Evolutionary conservation across 2,113 vertebrate species (phyloP).

Genomic region (Erythrolamprus reginae): DNA sequence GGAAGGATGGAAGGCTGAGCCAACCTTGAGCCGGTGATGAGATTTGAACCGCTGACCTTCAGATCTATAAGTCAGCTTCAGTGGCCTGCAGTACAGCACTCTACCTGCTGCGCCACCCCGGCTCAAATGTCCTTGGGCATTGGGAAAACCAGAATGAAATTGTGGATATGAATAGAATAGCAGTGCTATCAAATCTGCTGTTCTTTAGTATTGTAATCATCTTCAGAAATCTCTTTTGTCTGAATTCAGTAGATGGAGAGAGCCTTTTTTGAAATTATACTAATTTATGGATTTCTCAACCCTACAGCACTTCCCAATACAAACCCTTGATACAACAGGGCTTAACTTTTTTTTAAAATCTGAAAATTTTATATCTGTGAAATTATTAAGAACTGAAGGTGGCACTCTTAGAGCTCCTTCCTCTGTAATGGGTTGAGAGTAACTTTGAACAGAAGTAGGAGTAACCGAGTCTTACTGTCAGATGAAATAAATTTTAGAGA

Average conservation of each 20-base stretch:
- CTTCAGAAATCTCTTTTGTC: neutral
- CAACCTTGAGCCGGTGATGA: too few species aligned
- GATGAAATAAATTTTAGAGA: neutral
- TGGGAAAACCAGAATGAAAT: neutral
- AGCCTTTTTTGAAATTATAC: neutral
- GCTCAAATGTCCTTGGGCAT: neutral
- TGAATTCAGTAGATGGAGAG: neutral
- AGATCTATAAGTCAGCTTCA: too few species aligned
- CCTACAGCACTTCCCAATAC: neutral
- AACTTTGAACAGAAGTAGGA: neutral
- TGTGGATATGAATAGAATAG: neutral
- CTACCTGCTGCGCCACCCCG: too few species aligned
- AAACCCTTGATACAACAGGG: neutral
- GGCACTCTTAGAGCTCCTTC: neutral
- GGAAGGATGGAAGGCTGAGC: too few species aligned
- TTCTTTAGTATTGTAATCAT: neutral
- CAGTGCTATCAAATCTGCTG: neutral
- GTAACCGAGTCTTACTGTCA: neutral
- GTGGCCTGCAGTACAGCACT: too few species aligned
- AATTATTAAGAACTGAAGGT: neutral
- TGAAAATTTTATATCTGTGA: neutral
- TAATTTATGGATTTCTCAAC: neutral
- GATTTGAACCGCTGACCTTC: too few species aligned
- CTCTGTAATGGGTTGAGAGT: neutral
- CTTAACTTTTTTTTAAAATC: neutral